Conservation (phyloP, 2,113 vertebrate genomes). For the Malurus elegans region DNA sequence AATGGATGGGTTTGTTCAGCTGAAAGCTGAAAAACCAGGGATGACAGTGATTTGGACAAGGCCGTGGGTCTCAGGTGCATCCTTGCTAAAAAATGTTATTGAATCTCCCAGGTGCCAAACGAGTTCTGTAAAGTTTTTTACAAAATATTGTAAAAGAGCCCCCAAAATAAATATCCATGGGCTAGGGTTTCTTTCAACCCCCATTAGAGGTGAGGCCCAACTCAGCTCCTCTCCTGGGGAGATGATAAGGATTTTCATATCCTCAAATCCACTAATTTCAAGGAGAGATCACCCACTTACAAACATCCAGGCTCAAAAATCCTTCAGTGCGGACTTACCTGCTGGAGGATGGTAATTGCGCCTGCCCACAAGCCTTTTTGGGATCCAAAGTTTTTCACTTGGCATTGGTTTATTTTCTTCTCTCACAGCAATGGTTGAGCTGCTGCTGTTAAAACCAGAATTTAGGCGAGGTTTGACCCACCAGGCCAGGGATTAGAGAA, state of each 20-base stretch:
- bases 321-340: background rate
- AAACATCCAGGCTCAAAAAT: background rate
- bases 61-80: rapidly evolving
- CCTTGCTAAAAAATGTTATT: rapidly evolving
- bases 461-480: background rate
- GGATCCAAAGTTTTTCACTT: rapidly evolving
- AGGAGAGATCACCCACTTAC: rapidly evolving
- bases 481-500: background rate
- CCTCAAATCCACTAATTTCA: rapidly evolving
- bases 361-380: rapidly evolving
- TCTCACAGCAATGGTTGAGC: background rate
- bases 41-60: rapidly evolving
- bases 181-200: background rate
- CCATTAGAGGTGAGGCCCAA: rapidly evolving
- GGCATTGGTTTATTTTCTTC: rapidly evolving
- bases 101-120: background rate
- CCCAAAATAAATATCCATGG: rapidly evolving
- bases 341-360: rapidly evolving
- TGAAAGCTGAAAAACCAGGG: background rate
- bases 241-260: rapidly evolving
- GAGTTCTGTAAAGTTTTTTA: rapidly evolving
- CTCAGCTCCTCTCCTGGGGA: rapidly evolving
- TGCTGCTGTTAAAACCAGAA: background rate
- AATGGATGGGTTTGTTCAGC: background rate
- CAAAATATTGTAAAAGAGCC: background rate